Conservation (phyloP, 1,140 invertebrate species). For the Aricia agestis region DNA sequence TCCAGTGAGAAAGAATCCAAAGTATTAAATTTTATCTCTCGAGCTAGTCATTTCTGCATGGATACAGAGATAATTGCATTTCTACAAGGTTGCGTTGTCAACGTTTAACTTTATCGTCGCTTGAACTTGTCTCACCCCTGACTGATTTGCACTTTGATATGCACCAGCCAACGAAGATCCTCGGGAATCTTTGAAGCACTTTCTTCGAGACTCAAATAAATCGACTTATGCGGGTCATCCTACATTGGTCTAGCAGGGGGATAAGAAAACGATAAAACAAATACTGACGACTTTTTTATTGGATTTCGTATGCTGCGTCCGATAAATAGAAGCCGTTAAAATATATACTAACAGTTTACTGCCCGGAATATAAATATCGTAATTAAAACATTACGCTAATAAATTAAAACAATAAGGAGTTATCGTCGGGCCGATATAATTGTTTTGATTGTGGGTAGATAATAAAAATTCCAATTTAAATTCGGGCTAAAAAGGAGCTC, state of each 20-base stretch:
- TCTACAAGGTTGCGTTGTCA: slow-evolving; percentile 44
- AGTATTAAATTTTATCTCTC: too few relatives aligned
- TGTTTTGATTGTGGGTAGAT: slow-evolving; percentile 23
- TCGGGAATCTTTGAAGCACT: background rate
- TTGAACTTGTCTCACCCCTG: slow-evolving; percentile 51
- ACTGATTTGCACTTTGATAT: slow-evolving; percentile 54
- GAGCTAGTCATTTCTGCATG: slow-evolving; percentile 23
- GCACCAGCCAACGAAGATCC: slow-evolving; percentile 33
- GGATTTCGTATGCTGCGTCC: background rate
- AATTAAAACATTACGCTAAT: slow-evolving; percentile 7
- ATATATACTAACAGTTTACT: background rate
- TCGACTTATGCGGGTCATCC: background rate
- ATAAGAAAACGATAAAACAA: background rate
- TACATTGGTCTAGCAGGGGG: background rate
- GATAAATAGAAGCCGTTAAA: background rate
- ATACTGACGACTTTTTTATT: background rate
- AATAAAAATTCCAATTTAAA: slow-evolving; percentile 51
- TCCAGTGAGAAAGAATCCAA: too few relatives aligned
- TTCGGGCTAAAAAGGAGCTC: slow-evolving; percentile 20
- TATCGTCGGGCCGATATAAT: background rate
- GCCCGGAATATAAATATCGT: background rate
- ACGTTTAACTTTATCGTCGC: slow-evolving; percentile 40
- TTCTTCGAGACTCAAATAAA: background rate
- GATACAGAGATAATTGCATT: slow-evolving; percentile 44
- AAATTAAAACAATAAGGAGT: background rate